Evolutionary conservation across 2,888 invertebrate genomes (phyloP).

Genomic region (Hypena proboscidalis): DNA sequence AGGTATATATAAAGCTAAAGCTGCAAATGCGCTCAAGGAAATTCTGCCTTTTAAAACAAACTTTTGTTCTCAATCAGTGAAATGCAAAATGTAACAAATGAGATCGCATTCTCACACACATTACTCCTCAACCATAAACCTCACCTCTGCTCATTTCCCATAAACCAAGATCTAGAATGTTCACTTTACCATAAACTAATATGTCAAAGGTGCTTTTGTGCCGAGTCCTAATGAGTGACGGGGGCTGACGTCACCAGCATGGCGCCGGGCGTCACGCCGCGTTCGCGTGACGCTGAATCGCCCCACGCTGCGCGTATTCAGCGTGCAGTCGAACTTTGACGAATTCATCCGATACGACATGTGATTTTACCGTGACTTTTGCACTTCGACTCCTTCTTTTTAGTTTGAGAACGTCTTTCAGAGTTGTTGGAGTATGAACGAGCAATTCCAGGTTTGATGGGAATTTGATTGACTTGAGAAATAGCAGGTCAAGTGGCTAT

Average conservation of each 20-base stretch:
- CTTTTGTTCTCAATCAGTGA: slow-evolving; percentile 18
- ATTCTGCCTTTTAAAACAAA: too few relatives aligned
- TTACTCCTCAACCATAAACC: slow-evolving; percentile 54
- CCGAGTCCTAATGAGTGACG: slow-evolving; percentile 54
- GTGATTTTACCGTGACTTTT: slow-evolving; percentile 34
- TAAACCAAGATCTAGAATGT: slow-evolving; percentile 76
- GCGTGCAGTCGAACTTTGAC: slow-evolving; percentile 54
- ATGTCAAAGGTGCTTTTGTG: slow-evolving; percentile 66
- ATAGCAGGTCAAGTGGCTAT: slow-evolving; percentile 38
- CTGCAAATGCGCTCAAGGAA: too few relatives aligned
- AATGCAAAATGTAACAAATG: slow-evolving; percentile 30
- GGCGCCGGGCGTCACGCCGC: slow-evolving; percentile 35
- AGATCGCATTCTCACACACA: slow-evolving; percentile 41
- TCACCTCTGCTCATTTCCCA: slow-evolving; percentile 67
- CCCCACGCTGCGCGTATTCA: slow-evolving; percentile 64
- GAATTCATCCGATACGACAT: slow-evolving; percentile 28
- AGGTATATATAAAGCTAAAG: too few relatives aligned
- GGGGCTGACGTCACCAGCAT: slow-evolving; percentile 41
- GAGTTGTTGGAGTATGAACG: slow-evolving; percentile 61
- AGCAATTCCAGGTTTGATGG: slow-evolving; percentile 75
- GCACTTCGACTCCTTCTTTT: slow-evolving; percentile 47
- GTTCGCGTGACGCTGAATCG: slow-evolving; percentile 47
- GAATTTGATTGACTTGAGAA: slow-evolving; percentile 52
- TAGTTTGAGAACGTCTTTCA: slow-evolving; percentile 52
- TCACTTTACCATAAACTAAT: slow-evolving; percentile 69